Conservation (phyloP, 2,113 vertebrate species). For the Pristiophorus japonicus region DNA sequence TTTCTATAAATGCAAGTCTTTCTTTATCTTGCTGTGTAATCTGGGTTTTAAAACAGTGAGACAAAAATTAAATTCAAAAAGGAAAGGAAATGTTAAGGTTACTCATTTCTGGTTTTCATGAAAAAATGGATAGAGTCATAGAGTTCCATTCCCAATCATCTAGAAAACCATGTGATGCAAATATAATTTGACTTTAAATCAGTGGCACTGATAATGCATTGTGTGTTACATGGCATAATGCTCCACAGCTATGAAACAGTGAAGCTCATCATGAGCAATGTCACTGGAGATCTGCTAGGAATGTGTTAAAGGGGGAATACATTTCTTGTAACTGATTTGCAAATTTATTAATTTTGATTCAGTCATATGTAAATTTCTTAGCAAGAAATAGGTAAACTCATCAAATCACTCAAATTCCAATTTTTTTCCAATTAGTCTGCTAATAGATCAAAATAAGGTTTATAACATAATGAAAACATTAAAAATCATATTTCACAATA, state of each 20-base stretch:
- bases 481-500: not conserved
- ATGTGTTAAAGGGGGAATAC: not conserved
- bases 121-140: too few species aligned
- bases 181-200: not conserved
- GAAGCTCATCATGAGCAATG: not conserved
- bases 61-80: too few species aligned
- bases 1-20: too few species aligned
- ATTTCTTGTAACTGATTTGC: not conserved
- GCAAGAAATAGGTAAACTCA: not conserved
- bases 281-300: not conserved
- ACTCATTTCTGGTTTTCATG: too few species aligned
- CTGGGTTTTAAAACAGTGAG: too few species aligned
- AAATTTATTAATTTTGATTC: too few species aligned
- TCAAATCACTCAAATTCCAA: not conserved
- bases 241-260: not conserved
- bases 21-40: too few species aligned
- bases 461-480: not conserved
- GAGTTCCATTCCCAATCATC: too few species aligned
- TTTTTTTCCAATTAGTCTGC: not conserved
- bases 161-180: too few species aligned
- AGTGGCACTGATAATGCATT: too few species aligned
- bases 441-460: not conserved
- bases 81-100: too few species aligned
- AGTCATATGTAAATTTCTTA: not conserved
- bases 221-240: not conserved